These are phyloP conservation scores for Xiphorhynchus erythropygius DNA, from an alignment of 2,797 vertebrate genomes.

Conservation along the genomic window DNA sequence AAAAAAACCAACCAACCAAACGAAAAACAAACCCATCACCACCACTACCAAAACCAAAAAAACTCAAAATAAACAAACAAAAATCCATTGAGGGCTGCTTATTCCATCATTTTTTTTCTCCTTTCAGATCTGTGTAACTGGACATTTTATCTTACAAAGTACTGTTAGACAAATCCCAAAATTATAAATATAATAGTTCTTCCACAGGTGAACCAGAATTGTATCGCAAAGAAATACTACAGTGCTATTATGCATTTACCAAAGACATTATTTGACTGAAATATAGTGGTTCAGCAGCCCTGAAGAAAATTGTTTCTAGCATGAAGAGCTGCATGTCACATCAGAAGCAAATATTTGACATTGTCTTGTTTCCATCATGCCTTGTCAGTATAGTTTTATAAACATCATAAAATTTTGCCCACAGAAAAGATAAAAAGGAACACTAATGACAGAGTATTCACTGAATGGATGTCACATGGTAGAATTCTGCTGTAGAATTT, in stretches of 20 bases:
- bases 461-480: constrained; percentile 10
- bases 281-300: constrained; percentile 10
- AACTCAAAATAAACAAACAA: background rate
- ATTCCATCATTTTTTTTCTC: background rate
- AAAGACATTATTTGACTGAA: constrained; percentile 25
- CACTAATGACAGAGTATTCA: constrained; percentile 38
- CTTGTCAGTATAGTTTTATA: constrained; percentile 62
- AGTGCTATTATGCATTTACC: background rate
- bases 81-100: background rate
- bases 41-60: background rate
- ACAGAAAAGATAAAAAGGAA: constrained; percentile 25
- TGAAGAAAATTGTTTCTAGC: constrained; percentile 39
- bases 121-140: background rate
- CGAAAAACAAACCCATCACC: no score
- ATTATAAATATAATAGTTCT: background rate
- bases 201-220: constrained; percentile 37
- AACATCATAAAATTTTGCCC: constrained; percentile 52
- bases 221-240: background rate
- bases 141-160: background rate
- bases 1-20: background rate
- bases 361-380: constrained; percentile 48
- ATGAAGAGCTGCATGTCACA: constrained; percentile 31
- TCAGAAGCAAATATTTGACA: constrained; percentile 64
- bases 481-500: constrained; percentile 1
- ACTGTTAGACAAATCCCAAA: background rate